A percentile compares a stretch with the other conserved stretches of the same genome.
phyloP scores from a whole-genome alignment of 2,888 invertebrate species.

The Camponotus fellah region DNA sequence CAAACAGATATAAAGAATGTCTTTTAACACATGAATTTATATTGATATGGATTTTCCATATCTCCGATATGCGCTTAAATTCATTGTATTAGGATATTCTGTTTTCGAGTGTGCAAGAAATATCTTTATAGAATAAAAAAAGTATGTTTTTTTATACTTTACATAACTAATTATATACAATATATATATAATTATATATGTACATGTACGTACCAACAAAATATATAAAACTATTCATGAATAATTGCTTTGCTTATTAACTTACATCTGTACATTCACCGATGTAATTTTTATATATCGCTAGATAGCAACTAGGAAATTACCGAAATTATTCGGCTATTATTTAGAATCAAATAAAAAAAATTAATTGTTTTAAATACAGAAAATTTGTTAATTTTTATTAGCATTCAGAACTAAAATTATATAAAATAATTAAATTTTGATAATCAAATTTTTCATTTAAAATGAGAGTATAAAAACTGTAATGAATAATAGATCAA shows the following conservation, averaged over 20 bases:
- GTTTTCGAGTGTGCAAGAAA: not conserved
- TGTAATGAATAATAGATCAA: too few relatives aligned
- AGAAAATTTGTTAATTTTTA: not conserved
- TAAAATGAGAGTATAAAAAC: too few relatives aligned
- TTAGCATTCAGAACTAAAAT: not conserved
- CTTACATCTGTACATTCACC: not conserved
- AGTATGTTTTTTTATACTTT: not conserved
- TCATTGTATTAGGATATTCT: too few relatives aligned
- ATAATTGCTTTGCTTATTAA: not conserved
- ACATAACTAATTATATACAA: not conserved
- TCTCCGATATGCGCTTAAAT: too few relatives aligned
- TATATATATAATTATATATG: not conserved
- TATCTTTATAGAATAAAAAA: conserved; percentile 2
- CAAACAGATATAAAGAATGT: not conserved
- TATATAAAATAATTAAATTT: not conserved
- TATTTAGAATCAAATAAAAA: not conserved
- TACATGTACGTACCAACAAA: not conserved
- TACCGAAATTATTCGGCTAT: not conserved
- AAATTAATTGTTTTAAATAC: not conserved
- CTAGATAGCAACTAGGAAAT: not conserved
- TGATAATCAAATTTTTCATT: not conserved
- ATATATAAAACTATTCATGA: not conserved
- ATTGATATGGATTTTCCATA: too few relatives aligned
- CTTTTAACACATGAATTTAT: too few relatives aligned
- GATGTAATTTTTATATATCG: not conserved